These are phyloP conservation scores for Listrodromus nycthemerus DNA, from an alignment of 2,888 invertebrate genomes.

Conservation along the genomic window DNA sequence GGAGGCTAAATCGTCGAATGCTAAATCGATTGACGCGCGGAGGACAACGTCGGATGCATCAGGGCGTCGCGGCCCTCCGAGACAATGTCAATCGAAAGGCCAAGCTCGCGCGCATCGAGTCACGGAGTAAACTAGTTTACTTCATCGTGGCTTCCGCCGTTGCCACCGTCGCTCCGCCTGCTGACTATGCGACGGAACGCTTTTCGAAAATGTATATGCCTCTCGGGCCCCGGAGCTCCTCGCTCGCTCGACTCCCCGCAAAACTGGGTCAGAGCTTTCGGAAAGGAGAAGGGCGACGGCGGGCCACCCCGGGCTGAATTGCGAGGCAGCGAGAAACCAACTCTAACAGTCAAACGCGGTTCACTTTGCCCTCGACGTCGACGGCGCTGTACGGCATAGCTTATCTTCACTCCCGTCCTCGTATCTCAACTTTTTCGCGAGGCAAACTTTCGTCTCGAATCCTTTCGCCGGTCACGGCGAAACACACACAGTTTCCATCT, in stretches of 20 bases:
- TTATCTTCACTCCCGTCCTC: slow-evolving; percentile 19
- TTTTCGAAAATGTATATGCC: slow-evolving; percentile 67
- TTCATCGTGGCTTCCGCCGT: not conserved
- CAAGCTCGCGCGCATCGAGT: slow-evolving; percentile 34
- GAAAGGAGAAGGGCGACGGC: slow-evolving; percentile 48
- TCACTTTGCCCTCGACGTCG: slow-evolving; percentile 34
- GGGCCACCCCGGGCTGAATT: slow-evolving; percentile 54
- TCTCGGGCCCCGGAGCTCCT: slow-evolving; percentile 38
- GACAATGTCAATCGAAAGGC: slow-evolving; percentile 44
- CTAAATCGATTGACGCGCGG: slow-evolving; percentile 58
- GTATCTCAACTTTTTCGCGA: not conserved
- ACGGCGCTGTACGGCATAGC: not conserved
- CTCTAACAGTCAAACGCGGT: slow-evolving; percentile 63
- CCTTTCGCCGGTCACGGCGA: slow-evolving; percentile 1
- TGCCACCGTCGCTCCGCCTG: not conserved
- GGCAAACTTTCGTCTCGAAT: not conserved
- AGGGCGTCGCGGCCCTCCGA: slow-evolving; percentile 12
- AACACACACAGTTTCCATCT: not conserved
- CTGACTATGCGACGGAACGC: slow-evolving; percentile 49
- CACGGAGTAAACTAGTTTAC: slow-evolving; percentile 56
- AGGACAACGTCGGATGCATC: slow-evolving; percentile 40
- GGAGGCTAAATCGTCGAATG: slow-evolving; percentile 41
- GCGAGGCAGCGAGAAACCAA: slow-evolving; percentile 55
- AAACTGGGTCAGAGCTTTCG: slow-evolving; percentile 69
- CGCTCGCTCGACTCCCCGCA: slow-evolving; percentile 30